Evolutionary conservation across 2,888 invertebrate genomes (phyloP), one percentile per base, ranked within the genome.

Genomic region (Phaedon cochleariae): DNA sequence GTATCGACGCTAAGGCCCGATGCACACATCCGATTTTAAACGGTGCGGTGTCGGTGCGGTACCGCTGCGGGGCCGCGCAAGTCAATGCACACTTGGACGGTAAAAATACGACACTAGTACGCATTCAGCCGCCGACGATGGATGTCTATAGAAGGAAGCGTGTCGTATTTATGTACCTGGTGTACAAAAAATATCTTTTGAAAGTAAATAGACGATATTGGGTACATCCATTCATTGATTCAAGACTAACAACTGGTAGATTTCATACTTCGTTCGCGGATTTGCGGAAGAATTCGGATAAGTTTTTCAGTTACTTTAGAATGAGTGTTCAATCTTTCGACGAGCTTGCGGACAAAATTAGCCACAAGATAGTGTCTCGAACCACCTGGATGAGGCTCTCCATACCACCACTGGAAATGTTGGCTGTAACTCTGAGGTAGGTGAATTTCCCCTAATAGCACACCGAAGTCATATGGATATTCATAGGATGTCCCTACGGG

Each of bases 361-460:
- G 41, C 37, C 52, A 61, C 22, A 53, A 37, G 37, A 52, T 60
- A 18, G 34, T 21, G 41, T 61, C 22, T 52, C 61, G 52, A 61
- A 53, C 52, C 26, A 61, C 53, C 61, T 52, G 61, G 52, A 59
- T 54, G 59, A 53, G 62, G 49, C 15, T 55, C 29, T 62, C 46
- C 45, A 62, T 59, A 41, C 55, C 52, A 48, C 60, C 64, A 31
- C 17, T 45, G n/a, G 46, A 53, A 53, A 59, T 58, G 58, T 45
- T 63, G 31, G 64, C 59, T 57, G 61, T 65, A n/a, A 61, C 57
- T 49, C 26, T 61, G 21, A 65, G 61, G 65, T 65, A 55, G 57
- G 65, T 61, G 52, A 52, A 52, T 10, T 9, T 26, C 26, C 22
- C 26, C 26, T 21, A 26, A 52, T 15, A 22, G 52, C 29, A 22